Evolutionary conservation across 2,113 vertebrate genomes (phyloP).

Genomic region (Hipposideros armiger): DNA sequence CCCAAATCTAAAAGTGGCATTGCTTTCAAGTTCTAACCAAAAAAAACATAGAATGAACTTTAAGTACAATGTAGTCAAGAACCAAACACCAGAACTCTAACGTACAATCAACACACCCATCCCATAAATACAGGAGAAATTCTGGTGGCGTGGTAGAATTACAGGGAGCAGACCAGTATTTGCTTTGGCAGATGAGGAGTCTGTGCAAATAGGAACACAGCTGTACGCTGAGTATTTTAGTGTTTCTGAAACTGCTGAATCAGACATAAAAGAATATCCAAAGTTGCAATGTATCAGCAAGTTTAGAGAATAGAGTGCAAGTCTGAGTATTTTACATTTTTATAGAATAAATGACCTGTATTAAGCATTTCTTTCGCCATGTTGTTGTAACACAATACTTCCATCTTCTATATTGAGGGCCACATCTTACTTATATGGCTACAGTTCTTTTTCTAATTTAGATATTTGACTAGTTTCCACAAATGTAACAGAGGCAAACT

Average conservation of each 20-base stretch:
- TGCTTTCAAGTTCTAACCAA: conserved; percentile 79
- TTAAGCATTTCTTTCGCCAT: not conserved
- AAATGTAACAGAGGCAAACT: not conserved
- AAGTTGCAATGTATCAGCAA: conserved; percentile 44
- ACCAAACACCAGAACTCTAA: conserved; percentile 78
- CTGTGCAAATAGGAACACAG: conserved; percentile 77
- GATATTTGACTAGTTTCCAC: not conserved
- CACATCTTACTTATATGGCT: not conserved
- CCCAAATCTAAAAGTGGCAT: conserved; percentile 76
- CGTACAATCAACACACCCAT: conserved; percentile 77
- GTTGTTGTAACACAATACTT: not conserved
- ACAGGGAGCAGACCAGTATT: conserved; percentile 81
- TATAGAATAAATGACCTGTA: not conserved
- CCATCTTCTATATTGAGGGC: not conserved
- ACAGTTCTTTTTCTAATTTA: not conserved
- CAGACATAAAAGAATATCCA: conserved; percentile 27
- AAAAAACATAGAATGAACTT: conserved; percentile 69
- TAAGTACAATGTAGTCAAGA: conserved; percentile 73
- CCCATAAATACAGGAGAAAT: conserved; percentile 80
- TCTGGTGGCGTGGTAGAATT: conserved; percentile 82
- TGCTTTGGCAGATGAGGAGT: conserved; percentile 82
- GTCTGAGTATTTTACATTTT: conserved; percentile 18
- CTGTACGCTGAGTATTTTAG: conserved; percentile 58
- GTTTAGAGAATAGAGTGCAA: conserved; percentile 45
- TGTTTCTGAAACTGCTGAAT: conserved; percentile 67